Conservation (phyloP, 2,113 vertebrate species). For the Sterrhoptilus dennistouni region DNA sequence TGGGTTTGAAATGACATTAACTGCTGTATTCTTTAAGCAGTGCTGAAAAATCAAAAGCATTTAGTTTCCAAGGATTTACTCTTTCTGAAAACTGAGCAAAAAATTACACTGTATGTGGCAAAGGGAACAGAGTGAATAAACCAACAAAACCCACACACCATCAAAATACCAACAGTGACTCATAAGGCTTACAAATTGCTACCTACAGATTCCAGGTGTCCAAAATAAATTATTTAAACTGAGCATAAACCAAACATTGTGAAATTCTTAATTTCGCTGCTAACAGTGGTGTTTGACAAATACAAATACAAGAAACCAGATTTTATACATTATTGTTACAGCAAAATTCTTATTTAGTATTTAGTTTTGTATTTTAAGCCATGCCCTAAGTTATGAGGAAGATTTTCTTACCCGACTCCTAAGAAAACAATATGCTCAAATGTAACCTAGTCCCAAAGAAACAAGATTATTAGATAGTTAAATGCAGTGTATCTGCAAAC, state of each 20-base stretch:
- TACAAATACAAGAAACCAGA: background rate
- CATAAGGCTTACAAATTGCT: background rate
- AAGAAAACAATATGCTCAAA: background rate
- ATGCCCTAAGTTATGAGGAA: background rate
- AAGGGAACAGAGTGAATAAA: background rate
- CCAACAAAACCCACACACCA: background rate
- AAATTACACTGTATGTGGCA: background rate
- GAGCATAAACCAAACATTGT: background rate
- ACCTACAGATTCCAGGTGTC: background rate
- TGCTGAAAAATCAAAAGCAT: background rate
- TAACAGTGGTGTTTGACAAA: background rate
- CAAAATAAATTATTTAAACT: background rate
- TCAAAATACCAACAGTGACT: constrained; percentile 26
- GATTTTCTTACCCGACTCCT: background rate
- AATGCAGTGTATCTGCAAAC: background rate
- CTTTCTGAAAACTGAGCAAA: background rate
- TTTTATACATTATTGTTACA: background rate
- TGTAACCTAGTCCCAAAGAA: background rate
- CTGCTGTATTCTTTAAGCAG: background rate
- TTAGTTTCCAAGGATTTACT: background rate
- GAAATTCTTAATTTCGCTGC: background rate
- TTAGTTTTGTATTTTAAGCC: background rate
- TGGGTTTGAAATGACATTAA: background rate
- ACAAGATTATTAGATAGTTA: background rate
- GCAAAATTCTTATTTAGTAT: background rate